Evolutionary conservation across 2,113 vertebrate species (phyloP), one percentile per base, ranked within the genome.

Genomic region (Cathartes aura): DNA sequence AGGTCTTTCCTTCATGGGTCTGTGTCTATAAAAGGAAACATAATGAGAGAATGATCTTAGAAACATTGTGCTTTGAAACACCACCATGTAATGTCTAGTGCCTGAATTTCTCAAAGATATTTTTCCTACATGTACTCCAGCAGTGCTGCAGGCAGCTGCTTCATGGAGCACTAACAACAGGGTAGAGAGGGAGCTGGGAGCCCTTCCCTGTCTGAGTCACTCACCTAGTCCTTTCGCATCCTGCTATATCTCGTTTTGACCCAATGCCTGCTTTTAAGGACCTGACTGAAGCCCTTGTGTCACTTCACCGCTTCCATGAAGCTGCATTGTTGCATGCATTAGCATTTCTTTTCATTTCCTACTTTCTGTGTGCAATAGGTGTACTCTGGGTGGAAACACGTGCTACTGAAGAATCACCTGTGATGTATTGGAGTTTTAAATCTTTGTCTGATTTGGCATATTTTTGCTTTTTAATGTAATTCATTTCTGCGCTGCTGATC

Each of bases 391-490:
- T 76, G 58, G 40, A 83, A 95, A 87, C 85, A 89, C 24, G 23
- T 50, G 79, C 89, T 95, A 43, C 82, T 24, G 56, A 42, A 95
- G 91, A 93, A 95, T 94, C 82, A 91, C 74, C 91, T 88, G 60
- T 90, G 60, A 32, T 70, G 38, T 82, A 72, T 7, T 83, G 56
- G 68, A 94, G 83, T 79, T 97, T 86, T 63, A 92, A 91, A 85
- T 93, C 93, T 94, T 97, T 90, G 74, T 97, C 85, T 74, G 86
- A 90, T 97, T 92, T 96, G 87, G 82, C 81, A 94, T 96, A 96
- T 95, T 96, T 96, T 96, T 90, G 71, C 91, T 89, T 97, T 96
- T 95, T 82, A 97, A 96, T 90, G 68, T 83, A 78, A 94, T 97
- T 94, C 75, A 34, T 95, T 97, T 97, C 90, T 97, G 68, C 52